Evolutionary conservation across 2,113 vertebrate genomes (phyloP).

Genomic region (Barbus barbus): DNA sequence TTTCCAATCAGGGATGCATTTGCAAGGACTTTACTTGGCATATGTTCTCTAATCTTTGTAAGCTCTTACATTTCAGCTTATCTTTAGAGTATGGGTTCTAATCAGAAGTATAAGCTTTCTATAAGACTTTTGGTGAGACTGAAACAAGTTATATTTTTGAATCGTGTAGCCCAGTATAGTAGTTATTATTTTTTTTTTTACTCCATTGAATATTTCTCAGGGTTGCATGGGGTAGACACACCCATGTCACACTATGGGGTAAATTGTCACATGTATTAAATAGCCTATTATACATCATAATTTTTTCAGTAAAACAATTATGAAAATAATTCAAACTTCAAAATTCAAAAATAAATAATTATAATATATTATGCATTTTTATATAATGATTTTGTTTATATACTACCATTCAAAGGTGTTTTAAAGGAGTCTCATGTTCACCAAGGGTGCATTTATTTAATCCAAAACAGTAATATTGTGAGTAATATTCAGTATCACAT

Average conservation of each 20-base stretch:
- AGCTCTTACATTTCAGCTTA: not conserved
- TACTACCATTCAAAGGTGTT: too few relatives aligned
- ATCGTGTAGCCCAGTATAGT: not conserved
- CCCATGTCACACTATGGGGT: not conserved
- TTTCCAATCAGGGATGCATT: slow-evolving; percentile 14
- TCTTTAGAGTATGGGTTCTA: not conserved
- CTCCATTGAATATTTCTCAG: not conserved
- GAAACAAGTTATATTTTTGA: not conserved
- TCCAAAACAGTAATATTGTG: too few relatives aligned
- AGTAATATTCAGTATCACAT: too few relatives aligned
- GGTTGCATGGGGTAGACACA: not conserved
- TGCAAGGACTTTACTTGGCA: not conserved
- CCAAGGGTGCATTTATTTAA: too few relatives aligned
- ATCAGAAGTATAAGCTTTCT: not conserved
- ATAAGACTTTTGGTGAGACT: not conserved
- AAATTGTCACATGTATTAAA: not conserved
- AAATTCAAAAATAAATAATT: too few relatives aligned
- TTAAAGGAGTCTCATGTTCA: too few relatives aligned
- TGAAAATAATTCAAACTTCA: too few relatives aligned
- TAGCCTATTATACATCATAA: not conserved
- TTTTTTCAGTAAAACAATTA: not conserved
- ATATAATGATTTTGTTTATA: too few relatives aligned
- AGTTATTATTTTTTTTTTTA: too few relatives aligned
- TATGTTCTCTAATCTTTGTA: slow-evolving; percentile 5
- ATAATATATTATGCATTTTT: too few relatives aligned